These are phyloP conservation scores for Norana najaformis DNA, from an alignment of 2,888 invertebrate genomes.

Conservation along the genomic window DNA sequence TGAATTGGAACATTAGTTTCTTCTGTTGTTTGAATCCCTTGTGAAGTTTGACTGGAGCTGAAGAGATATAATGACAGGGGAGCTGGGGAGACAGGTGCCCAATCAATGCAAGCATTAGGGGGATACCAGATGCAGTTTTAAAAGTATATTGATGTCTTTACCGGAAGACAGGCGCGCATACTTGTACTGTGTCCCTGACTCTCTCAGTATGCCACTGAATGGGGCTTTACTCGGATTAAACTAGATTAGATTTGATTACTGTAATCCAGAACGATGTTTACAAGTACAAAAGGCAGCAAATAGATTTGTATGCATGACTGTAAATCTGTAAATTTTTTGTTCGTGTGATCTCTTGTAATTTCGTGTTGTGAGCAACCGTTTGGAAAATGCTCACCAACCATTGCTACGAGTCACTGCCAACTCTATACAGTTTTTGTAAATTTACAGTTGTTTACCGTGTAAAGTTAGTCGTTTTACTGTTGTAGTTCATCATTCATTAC, in stretches of 20 bases:
- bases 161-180: neutral
- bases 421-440: neutral
- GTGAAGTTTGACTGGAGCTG: too few relatives aligned
- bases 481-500: neutral
- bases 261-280: neutral
- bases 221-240: too few relatives aligned
- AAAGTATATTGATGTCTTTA: neutral
- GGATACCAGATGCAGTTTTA: neutral
- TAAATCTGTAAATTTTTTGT: neutral
- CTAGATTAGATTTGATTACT: neutral
- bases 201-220: neutral
- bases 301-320: neutral
- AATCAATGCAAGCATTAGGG: too few relatives aligned
- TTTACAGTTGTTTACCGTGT: neutral
- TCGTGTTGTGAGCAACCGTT: neutral
- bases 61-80: too few relatives aligned
- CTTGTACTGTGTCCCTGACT: neutral
- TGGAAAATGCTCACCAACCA: neutral
- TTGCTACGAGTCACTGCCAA: slow-evolving; percentile 10
- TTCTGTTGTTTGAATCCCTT: too few relatives aligned
- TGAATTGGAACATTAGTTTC: neutral
- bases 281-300: slow-evolving; percentile 15
- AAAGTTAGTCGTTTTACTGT: slow-evolving; percentile 9
- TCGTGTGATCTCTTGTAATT: slow-evolving; percentile 20
- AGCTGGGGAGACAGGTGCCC: too few relatives aligned